Conservation (phyloP, 2,888 invertebrate species). For the Bombylius major region DNA sequence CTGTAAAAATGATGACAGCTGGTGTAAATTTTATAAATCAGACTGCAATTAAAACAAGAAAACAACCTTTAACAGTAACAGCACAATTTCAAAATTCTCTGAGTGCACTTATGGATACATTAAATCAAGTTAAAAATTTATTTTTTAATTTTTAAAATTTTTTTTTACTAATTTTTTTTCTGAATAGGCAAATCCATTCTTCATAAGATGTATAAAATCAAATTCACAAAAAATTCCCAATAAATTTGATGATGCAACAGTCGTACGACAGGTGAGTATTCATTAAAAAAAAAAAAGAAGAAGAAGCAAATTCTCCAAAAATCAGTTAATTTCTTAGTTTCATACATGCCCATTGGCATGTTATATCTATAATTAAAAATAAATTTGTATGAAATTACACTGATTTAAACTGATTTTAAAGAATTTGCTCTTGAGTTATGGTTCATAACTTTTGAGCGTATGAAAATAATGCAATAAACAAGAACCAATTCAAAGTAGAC, state of each 20-base stretch:
- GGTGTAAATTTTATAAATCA: constrained; percentile 29
- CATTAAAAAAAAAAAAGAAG: too few relatives aligned
- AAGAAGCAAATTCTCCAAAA: too few relatives aligned
- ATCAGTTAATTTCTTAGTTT: too few relatives aligned
- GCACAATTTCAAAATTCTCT: constrained; percentile 92
- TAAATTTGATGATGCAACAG: constrained; percentile 85
- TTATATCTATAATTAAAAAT: constrained; percentile 5
- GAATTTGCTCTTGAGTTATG: too few relatives aligned
- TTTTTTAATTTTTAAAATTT: neutral
- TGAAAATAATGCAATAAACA: too few relatives aligned
- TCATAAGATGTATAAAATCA: constrained; percentile 82
- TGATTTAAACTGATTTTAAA: too few relatives aligned
- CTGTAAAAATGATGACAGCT: constrained; percentile 76
- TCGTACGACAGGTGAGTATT: constrained; percentile 48
- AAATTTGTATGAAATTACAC: too few relatives aligned
- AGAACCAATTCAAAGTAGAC: too few relatives aligned
- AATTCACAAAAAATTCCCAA: constrained; percentile 88
- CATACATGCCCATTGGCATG: too few relatives aligned
- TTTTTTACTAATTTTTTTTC: neutral
- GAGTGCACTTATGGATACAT: constrained; percentile 82
- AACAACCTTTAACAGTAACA: constrained; percentile 84
- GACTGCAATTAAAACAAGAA: constrained; percentile 49
- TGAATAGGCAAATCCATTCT: constrained; percentile 42
- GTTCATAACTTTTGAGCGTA: too few relatives aligned
- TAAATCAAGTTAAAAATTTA: constrained; percentile 49